phyloP scores from a whole-genome alignment of 1,140 invertebrate genomes.

The Oreohelix idahoensis region DNA sequence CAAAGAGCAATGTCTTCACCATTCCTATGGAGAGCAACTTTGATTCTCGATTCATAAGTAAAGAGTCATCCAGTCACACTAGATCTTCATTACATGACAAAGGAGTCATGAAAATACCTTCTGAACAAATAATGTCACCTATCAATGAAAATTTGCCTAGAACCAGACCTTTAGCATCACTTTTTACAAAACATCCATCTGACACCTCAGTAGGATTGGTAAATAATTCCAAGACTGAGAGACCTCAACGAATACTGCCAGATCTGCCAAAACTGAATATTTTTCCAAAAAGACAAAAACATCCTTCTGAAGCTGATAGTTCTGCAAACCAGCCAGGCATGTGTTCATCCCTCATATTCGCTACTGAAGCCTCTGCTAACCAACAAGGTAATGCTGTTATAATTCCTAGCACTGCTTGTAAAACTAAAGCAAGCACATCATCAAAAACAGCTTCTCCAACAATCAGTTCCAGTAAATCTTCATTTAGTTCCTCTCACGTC shows the following conservation, averaged over 20 bases:
- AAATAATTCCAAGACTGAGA: neutral
- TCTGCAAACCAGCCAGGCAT: neutral
- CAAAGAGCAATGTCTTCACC: neutral
- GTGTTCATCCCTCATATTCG: neutral
- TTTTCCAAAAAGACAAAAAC: neutral
- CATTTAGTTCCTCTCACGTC: too few species aligned
- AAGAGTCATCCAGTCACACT: neutral
- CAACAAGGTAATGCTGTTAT: neutral
- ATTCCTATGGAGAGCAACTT: neutral
- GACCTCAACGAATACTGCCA: conserved; percentile 26
- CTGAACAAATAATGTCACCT: neutral
- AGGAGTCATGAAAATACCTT: neutral
- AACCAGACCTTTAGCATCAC: neutral
- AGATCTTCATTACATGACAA: too few species aligned
- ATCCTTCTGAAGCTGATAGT: neutral
- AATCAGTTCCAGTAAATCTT: too few species aligned
- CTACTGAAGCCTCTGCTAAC: neutral
- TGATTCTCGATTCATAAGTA: neutral
- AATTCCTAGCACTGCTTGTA: neutral
- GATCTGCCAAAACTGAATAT: conserved; percentile 41
- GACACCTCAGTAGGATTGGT: too few species aligned
- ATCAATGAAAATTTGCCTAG: neutral
- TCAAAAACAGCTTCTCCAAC: neutral
- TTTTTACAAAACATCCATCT: neutral
- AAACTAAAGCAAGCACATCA: neutral